Evolutionary conservation across 2,888 invertebrate genomes (phyloP).

Genomic region (Marasmarcha lunaedactyla): DNA sequence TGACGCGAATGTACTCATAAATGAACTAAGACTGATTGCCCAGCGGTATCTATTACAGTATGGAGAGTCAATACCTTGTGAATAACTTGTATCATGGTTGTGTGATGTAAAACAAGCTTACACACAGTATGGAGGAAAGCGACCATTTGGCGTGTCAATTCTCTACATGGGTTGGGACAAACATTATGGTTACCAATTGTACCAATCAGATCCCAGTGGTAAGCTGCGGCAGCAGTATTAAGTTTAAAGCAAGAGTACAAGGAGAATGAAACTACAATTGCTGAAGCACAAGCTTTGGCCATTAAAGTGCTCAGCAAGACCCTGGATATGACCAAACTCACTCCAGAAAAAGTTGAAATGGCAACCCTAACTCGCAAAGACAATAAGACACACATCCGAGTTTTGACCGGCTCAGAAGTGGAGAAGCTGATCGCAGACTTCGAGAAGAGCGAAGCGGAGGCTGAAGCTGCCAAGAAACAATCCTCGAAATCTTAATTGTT

Average conservation of each 20-base stretch:
- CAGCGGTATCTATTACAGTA: conserved; percentile 94
- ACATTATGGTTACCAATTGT: conserved; percentile 98
- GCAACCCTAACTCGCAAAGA: conserved; percentile 88
- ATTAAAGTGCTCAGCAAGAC: conserved; percentile 98
- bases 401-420: conserved; percentile 83
- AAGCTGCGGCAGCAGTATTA: conserved; percentile 98
- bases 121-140: conserved; percentile 98
- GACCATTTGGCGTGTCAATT: conserved; percentile 99
- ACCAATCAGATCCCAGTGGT: conserved; percentile 99
- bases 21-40: conserved; percentile 93
- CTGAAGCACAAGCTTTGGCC: conserved; percentile 90
- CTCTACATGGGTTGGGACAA: conserved; percentile 99
- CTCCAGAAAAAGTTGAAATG: conserved; percentile 98
- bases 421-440: conserved; percentile 85
- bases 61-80: conserved; percentile 98
- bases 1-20: conserved; percentile 98
- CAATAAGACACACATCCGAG: conserved; percentile 82
- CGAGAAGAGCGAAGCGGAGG: conserved; percentile 88
- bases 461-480: conserved; percentile 86
- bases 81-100: conserved; percentile 96
- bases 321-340: conserved; percentile 97
- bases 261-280: conserved; percentile 89
- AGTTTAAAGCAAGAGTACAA: conserved; percentile 98
- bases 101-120: conserved; percentile 99
- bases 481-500: conserved; percentile 57